Evolutionary conservation across 2,797 vertebrate genomes (phyloP).

Genomic region (Sebastolobus altivelis): DNA sequence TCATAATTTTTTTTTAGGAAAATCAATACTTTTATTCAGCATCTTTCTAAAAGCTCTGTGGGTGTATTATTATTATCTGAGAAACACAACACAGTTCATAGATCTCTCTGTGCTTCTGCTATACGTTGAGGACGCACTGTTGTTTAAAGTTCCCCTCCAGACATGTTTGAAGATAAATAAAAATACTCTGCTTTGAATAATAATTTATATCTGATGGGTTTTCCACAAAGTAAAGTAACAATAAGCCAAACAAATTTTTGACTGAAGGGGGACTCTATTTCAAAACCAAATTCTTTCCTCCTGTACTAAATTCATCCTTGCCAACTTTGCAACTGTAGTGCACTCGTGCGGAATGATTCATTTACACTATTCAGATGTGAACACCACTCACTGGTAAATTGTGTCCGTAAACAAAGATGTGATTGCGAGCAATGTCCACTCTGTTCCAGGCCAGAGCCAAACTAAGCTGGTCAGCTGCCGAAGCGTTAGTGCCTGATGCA

Average conservation of each 20-base stretch:
- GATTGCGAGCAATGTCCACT: slow-evolving; percentile 97
- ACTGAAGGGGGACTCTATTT: neutral
- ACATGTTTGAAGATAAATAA: neutral
- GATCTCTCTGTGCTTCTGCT: neutral
- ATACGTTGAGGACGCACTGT: neutral
- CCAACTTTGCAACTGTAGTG: neutral
- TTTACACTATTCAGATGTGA: neutral
- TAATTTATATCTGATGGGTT: neutral
- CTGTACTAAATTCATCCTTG: neutral
- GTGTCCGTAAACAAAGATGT: slow-evolving; percentile 98
- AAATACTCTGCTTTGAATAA: neutral
- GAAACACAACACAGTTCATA: neutral
- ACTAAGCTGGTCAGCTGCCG: slow-evolving; percentile 96
- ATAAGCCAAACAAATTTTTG: slow-evolving; percentile 3
- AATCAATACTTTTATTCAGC: no score
- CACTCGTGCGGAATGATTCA: neutral
- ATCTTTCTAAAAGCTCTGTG: no score
- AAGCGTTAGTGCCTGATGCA: slow-evolving; percentile 93
- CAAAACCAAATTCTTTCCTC: slow-evolving; percentile 9
- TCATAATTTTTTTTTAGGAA: no score
- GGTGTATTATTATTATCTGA: neutral
- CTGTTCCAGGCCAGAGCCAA: slow-evolving; percentile 99
- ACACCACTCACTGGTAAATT: slow-evolving; percentile 92
- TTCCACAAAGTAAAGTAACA: neutral
- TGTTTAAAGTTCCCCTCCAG: neutral